These are phyloP conservation scores for Coluber constrictor DNA, from an alignment of 2,797 vertebrate genomes.

Conservation along the genomic window DNA sequence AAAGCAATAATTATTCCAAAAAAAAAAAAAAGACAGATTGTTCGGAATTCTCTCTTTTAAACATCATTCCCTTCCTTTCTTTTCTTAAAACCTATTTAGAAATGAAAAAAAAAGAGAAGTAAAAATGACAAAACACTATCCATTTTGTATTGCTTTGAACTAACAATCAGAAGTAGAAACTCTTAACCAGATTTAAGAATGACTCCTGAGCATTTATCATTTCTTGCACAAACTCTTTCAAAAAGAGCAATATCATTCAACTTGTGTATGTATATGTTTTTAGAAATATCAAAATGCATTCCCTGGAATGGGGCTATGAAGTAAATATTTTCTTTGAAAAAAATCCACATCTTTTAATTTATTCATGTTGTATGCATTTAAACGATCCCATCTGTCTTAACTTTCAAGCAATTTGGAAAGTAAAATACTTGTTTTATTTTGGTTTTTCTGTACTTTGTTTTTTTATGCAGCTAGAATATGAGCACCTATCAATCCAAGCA, in stretches of 20 bases:
- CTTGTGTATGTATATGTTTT: not conserved
- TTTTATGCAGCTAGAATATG: slow-evolving; percentile 21
- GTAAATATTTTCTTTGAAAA: slow-evolving; percentile 15
- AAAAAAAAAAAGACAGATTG: no score
- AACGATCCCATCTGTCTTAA: slow-evolving; percentile 57
- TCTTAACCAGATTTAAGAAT: not conserved
- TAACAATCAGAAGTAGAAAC: not conserved
- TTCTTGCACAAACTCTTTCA: rapidly evolving
- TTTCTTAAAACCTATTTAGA: not conserved
- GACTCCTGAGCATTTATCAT: not conserved
- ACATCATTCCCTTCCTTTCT: not conserved
- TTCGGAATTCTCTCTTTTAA: not conserved
- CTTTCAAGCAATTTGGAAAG: slow-evolving; percentile 52
- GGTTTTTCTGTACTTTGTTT: slow-evolving; percentile 30
- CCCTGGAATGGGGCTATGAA: slow-evolving; percentile 41
- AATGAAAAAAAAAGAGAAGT: not conserved
- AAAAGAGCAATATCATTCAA: slow-evolving; percentile 34
- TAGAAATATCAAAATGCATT: slow-evolving; percentile 26
- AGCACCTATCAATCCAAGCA: slow-evolving; percentile 54
- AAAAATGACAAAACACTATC: slow-evolving; percentile 2
- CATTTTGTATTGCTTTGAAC: not conserved
- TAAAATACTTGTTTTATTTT: slow-evolving; percentile 45
- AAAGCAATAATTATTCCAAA: not conserved
- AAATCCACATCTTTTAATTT: slow-evolving; percentile 38
- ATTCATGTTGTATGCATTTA: slow-evolving; percentile 52